Percentiles rank a stretch among this genome's conserved stretches.
Evolutionary conservation across 2,113 vertebrate genomes (phyloP).

Genomic region (Chiloscyllium plagiosum): DNA sequence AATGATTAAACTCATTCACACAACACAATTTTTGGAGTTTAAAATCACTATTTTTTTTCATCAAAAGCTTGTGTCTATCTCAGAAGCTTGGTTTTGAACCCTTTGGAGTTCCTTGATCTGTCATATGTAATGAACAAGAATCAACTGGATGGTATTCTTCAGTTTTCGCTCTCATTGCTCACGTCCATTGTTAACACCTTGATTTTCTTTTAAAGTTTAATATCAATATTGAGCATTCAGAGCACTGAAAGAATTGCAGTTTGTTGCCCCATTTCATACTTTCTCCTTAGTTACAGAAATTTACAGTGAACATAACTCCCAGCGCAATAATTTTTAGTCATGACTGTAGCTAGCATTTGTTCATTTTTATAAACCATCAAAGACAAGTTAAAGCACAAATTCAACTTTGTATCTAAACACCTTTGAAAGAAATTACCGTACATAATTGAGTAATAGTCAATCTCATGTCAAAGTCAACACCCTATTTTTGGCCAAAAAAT

Average conservation of each 20-base stretch:
- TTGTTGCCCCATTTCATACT: not conserved
- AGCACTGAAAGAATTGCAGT: not conserved
- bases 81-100: not conserved
- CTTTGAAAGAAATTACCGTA: not conserved
- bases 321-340: not conserved
- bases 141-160: not conserved
- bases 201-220: not conserved
- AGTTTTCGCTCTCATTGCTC: not conserved
- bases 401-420: not conserved
- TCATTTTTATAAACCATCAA: not conserved
- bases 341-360: not conserved
- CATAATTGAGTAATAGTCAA: no score
- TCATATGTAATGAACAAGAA: not conserved
- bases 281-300: not conserved
- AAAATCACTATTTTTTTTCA: not conserved
- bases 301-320: not conserved
- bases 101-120: not conserved
- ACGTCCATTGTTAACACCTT: not conserved
- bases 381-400: not conserved
- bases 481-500: no score
- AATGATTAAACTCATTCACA: not conserved
- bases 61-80: not conserved
- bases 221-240: not conserved
- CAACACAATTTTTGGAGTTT: not conserved
- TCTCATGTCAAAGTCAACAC: no score